A percentile compares a stretch with the other conserved stretches of the same genome.
Conservation (phyloP, 2,888 invertebrate species). For the Phengaris arion region DNA sequence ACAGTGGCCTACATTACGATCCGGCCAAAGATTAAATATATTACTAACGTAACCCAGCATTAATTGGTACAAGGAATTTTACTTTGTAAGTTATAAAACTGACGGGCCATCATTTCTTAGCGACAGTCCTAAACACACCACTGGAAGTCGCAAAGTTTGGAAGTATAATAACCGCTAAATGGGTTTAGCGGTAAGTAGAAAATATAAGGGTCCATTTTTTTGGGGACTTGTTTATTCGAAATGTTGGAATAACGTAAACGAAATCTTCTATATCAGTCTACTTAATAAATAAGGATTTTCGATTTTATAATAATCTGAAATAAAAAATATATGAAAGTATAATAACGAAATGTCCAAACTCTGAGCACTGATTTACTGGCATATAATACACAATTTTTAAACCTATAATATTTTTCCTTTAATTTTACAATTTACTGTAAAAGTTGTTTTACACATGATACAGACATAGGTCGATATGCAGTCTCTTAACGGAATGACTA, state of each 20-base stretch:
- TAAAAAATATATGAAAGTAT: no score
- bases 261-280: not conserved
- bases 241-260: not conserved
- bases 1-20: not conserved
- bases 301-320: no score
- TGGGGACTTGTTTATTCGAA: not conserved
- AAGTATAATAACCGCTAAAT: slow-evolving; percentile 24
- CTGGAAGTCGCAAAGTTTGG: slow-evolving; percentile 41
- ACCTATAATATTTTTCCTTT: no score
- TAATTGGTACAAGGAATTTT: slow-evolving; percentile 41
- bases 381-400: no score
- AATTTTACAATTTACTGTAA: no score
- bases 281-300: no score
- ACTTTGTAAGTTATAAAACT: slow-evolving; percentile 41
- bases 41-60: slow-evolving; percentile 14
- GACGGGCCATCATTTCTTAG: slow-evolving; percentile 33
- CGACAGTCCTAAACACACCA: slow-evolving; percentile 38
- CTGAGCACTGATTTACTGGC: no score
- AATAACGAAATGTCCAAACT: no score
- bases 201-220: not conserved
- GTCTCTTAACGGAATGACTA: no score
- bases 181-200: slow-evolving; percentile 9
- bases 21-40: no score
- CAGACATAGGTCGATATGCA: no score
- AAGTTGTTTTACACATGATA: no score